Conservation (phyloP, 2,888 invertebrate genomes). For the Autographa pulchrina region DNA sequence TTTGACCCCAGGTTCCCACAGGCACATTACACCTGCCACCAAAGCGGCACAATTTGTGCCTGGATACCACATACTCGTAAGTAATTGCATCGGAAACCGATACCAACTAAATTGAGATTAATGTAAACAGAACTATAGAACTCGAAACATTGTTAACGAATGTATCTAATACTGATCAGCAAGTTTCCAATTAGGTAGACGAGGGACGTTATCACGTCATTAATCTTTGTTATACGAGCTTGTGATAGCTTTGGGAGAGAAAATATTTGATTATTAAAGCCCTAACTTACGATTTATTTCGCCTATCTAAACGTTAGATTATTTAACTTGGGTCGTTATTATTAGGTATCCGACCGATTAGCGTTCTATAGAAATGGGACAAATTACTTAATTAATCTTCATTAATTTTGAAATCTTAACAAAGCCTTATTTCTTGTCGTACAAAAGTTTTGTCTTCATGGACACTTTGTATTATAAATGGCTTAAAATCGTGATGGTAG, state of each 20-base stretch:
- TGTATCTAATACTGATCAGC: slow-evolving; percentile 20
- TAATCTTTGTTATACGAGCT: slow-evolving; percentile 47
- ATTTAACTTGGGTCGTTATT: slow-evolving; percentile 20
- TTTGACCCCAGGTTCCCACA: slow-evolving; percentile 65
- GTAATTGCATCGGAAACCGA: slow-evolving; percentile 49
- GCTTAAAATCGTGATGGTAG: background rate
- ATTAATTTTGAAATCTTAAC: slow-evolving; percentile 19
- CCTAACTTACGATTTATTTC: slow-evolving; percentile 20
- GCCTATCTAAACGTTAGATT: slow-evolving; percentile 23
- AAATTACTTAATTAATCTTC: slow-evolving; percentile 27
- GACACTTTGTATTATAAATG: background rate
- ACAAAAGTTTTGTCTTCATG: background rate
- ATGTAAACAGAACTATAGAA: slow-evolving; percentile 27
- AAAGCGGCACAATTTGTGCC: slow-evolving; percentile 56
- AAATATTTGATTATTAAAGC: slow-evolving; percentile 18
- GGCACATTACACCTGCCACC: slow-evolving; percentile 58
- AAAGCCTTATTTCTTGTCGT: slow-evolving; percentile 4
- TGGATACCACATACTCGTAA: slow-evolving; percentile 49
- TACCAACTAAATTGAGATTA: slow-evolving; percentile 45
- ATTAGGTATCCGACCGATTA: slow-evolving; percentile 27
- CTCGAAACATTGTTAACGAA: slow-evolving; percentile 11
- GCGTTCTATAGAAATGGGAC: slow-evolving; percentile 15
- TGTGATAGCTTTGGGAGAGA: slow-evolving; percentile 14
- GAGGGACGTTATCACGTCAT: slow-evolving; percentile 27
- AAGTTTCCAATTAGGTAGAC: slow-evolving; percentile 44